Conservation (phyloP, 2,113 vertebrate species). For the Gnathochromis pfefferi region DNA sequence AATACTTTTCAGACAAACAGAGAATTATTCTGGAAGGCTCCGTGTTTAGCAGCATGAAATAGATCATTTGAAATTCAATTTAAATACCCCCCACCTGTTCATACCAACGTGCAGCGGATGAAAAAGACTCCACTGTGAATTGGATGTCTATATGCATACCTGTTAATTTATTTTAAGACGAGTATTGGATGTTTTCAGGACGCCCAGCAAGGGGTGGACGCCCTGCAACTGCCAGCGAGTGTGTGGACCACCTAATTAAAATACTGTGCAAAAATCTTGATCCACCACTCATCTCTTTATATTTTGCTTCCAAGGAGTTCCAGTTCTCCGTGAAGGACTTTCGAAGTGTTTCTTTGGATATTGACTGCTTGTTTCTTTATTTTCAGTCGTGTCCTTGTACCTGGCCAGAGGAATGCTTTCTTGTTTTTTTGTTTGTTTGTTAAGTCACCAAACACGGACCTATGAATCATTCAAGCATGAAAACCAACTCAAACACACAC, state of each 20-base stretch:
- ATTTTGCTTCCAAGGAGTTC: background rate
- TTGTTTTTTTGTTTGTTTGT: background rate
- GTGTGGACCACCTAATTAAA: background rate
- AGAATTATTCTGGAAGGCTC: background rate
- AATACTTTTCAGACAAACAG: background rate
- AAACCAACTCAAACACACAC: background rate
- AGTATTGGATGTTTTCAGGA: background rate
- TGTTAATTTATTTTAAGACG: background rate
- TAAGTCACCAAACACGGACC: background rate
- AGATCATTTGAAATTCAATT: constrained; percentile 28
- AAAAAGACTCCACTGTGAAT: background rate
- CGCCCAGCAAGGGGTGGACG: accelerated
- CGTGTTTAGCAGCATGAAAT: background rate
- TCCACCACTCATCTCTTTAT: background rate
- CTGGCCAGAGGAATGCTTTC: background rate
- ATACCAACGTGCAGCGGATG: background rate
- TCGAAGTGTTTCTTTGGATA: background rate
- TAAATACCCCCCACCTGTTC: background rate
- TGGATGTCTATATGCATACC: background rate
- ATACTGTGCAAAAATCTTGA: background rate
- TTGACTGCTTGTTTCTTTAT: background rate
- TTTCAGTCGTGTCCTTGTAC: background rate
- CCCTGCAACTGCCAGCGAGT: background rate
- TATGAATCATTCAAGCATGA: background rate
- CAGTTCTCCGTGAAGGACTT: background rate